These are phyloP conservation scores for Alca torda DNA, from an alignment of 2,797 vertebrate species.

Conservation along the genomic window DNA sequence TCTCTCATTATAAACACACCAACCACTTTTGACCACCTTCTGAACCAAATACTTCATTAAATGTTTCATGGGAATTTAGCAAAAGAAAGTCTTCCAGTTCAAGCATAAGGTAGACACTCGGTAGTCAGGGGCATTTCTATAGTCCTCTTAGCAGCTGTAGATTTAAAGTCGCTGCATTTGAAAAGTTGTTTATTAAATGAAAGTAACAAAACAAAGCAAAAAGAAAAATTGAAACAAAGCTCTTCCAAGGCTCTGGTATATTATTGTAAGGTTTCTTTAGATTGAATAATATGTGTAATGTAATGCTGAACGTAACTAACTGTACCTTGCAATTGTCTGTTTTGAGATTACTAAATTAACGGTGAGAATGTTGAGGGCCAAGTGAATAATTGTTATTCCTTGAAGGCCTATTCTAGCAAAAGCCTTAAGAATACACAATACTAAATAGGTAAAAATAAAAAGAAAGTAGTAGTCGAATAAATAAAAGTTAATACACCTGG, in stretches of 20 bases:
- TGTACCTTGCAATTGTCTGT: background rate
- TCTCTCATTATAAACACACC: background rate
- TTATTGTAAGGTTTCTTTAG: background rate
- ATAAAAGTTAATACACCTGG: background rate
- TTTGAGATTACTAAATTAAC: background rate
- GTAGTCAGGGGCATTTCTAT: background rate
- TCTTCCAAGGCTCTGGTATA: background rate
- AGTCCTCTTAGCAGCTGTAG: background rate
- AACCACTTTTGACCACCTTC: background rate
- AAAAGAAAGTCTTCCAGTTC: background rate
- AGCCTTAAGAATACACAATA: background rate
- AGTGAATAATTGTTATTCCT: background rate
- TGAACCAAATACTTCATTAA: background rate
- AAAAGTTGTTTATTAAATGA: background rate
- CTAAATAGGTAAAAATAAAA: background rate
- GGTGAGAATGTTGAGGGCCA: background rate
- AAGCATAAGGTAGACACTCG: background rate
- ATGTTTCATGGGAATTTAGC: background rate
- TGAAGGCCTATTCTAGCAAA: background rate
- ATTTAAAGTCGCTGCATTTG: background rate
- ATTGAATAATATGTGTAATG: accelerated
- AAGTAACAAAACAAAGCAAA: background rate
- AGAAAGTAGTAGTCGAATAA: background rate
- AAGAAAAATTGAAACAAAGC: background rate
- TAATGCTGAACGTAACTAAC: background rate